Evolutionary conservation across 2,888 invertebrate genomes (phyloP).

Genomic region (Drosophila prostipennis): DNA sequence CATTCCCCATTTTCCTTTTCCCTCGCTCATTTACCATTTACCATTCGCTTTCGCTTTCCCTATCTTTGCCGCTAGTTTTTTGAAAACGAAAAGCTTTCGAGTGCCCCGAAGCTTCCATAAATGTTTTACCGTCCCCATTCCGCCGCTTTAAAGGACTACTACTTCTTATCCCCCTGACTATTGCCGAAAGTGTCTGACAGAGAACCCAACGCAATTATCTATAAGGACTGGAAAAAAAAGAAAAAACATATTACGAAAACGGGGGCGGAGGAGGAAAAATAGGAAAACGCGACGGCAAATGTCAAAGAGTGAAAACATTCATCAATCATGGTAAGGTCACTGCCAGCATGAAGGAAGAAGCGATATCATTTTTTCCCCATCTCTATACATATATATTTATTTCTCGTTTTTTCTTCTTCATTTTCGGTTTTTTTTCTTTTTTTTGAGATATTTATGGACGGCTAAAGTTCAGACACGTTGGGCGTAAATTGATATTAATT

Average conservation of each 20-base stretch:
- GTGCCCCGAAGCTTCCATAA: constrained; percentile 26
- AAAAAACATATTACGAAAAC: not conserved
- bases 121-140: constrained; percentile 11
- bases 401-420: constrained; percentile 4
- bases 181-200: constrained; percentile 28
- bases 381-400: constrained; percentile 20
- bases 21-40: constrained; percentile 2
- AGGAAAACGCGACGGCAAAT: constrained; percentile 65
- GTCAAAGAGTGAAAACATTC: constrained; percentile 78
- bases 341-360: constrained; percentile 48
- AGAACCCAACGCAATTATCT: constrained; percentile 43
- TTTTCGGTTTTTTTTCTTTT: not conserved
- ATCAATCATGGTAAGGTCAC: constrained; percentile 76
- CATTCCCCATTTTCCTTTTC: not conserved
- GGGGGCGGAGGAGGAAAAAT: constrained; percentile 12
- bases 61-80: constrained; percentile 19
- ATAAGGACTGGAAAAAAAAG: constrained; percentile 19
- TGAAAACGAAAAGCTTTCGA: constrained; percentile 12
- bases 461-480: constrained; percentile 37
- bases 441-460: constrained; percentile 27
- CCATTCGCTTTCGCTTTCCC: constrained; percentile 3
- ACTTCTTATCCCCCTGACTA: constrained; percentile 20
- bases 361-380: constrained; percentile 27
- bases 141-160: not conserved
- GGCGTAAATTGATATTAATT: constrained; percentile 72